Evolutionary conservation across 2,888 invertebrate genomes (phyloP), one percentile per base, ranked within the genome.

Genomic region (Pedicia rivosa): DNA sequence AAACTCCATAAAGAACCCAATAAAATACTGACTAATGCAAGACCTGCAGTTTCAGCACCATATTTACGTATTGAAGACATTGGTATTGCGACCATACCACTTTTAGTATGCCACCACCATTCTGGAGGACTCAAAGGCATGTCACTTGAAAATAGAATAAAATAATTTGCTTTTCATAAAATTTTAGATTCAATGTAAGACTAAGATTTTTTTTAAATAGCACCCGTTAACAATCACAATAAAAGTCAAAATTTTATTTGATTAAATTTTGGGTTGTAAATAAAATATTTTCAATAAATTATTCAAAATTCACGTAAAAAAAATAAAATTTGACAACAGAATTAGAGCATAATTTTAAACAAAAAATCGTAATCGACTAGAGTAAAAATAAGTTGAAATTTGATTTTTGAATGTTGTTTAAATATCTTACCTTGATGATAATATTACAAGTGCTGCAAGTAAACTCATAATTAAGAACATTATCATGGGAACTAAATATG

Each of bases 61-160:
- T 81, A 82, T 35, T 78, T 72, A 24, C 79, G 68, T 34, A 81
- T 74, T 5, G 78, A 70, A 44, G 74, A 81, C 79, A 82, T 77
- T n/a, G 82, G 82, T 52, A 81, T 64, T 8, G 82, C 75, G 39
- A 82, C 51, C 60, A 78, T 72, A 26, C 81, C 82, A 8, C 78
- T 77, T 48, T 78, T 68, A 3, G 82, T 82, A 51, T 82, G 81
- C 82, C 82, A 83, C 81, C 81, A 83, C 82, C 83, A 82, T 57
- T 83, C 83, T 1, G 82, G 81, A 2, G 82, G 79, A 48, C 79
- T 78, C 8, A 83, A 57, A 2, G 82, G 82, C 78, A 82, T 82
- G 45, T 68, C 67, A 4, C 72, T 73, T 41, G 22, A 13, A 5
- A 32, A 9, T 2, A 40, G 5, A n/a, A n/a, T n/a, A n/a, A 7